Evolutionary conservation across 2,113 vertebrate species (phyloP).

Genomic region (Macrotus californicus): DNA sequence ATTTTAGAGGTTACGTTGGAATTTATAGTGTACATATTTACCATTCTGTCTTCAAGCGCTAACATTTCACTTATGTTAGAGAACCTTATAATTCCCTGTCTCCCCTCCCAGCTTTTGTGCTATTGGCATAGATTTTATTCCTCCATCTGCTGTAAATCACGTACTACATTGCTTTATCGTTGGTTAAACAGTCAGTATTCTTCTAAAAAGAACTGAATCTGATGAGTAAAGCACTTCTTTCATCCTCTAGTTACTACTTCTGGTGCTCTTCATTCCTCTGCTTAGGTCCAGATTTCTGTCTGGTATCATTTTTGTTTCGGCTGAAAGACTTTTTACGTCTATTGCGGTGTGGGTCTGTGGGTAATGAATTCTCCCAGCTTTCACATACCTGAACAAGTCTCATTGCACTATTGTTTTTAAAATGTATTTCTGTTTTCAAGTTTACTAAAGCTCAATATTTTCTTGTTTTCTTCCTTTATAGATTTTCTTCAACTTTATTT

Average conservation of each 20-base stretch:
- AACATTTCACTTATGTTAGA: neutral
- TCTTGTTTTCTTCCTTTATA: slow-evolving; percentile 4
- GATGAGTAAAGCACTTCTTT: neutral
- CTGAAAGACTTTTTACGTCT: neutral
- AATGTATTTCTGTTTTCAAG: slow-evolving; percentile 12
- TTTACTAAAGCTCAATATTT: neutral
- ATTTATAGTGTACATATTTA: neutral
- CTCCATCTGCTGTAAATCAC: neutral
- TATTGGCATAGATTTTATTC: neutral
- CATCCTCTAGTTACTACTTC: neutral
- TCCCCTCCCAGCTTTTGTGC: neutral
- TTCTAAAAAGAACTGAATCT: neutral
- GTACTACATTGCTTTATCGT: neutral
- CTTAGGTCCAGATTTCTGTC: neutral
- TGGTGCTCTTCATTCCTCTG: neutral
- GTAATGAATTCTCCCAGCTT: neutral
- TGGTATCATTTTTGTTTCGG: neutral
- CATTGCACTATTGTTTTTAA: slow-evolving; percentile 1
- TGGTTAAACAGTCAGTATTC: neutral
- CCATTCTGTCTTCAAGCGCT: neutral
- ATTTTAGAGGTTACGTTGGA: neutral
- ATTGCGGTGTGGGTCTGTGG: neutral
- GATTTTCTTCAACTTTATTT: neutral
- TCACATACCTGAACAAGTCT: neutral
- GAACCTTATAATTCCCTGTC: neutral